Evolutionary conservation across 2,888 invertebrate species (phyloP).

Genomic region (Drosophila sordidula): DNA sequence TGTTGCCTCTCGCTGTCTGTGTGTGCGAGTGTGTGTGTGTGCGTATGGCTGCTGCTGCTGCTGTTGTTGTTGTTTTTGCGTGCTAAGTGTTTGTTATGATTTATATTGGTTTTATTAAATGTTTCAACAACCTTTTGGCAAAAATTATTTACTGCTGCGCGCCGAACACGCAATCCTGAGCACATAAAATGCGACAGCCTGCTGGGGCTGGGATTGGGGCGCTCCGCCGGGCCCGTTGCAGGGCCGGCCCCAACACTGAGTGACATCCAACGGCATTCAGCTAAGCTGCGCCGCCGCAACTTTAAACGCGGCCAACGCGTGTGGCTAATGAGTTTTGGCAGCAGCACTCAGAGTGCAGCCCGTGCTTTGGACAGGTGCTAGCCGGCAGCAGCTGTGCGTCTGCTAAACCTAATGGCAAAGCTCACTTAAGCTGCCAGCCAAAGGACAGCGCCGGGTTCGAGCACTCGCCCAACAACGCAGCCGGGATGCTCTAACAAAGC

Average conservation of each 20-base stretch:
- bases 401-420: slow-evolving; percentile 54
- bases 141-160: slow-evolving; percentile 75
- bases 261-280: slow-evolving; percentile 37
- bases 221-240: slow-evolving; percentile 4
- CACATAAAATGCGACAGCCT: slow-evolving; percentile 45
- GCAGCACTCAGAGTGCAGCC: slow-evolving; percentile 53
- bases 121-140: slow-evolving; percentile 82
- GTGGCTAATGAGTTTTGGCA: slow-evolving; percentile 62
- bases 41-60: slow-evolving; percentile 33
- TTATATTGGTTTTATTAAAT: slow-evolving; percentile 85
- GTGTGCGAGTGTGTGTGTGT: slow-evolving; percentile 21
- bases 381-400: slow-evolving; percentile 47
- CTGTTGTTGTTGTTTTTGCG: slow-evolving; percentile 59
- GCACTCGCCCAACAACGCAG: slow-evolving; percentile 4
- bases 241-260: slow-evolving; percentile 16
- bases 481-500: slow-evolving; percentile 13
- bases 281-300: slow-evolving; percentile 10
- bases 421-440: slow-evolving; percentile 47
- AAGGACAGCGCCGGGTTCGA: slow-evolving; percentile 10
- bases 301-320: slow-evolving; percentile 37
- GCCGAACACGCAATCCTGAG: slow-evolving; percentile 50
- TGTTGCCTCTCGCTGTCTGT: slow-evolving; percentile 56
- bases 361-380: slow-evolving; percentile 12
- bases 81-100: slow-evolving; percentile 83
- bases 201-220: slow-evolving; percentile 3